Evolutionary conservation across 37 sponge, comb jelly and placozoan species (phyloP).

Genomic region (Amphimedon queenslandica): DNA sequence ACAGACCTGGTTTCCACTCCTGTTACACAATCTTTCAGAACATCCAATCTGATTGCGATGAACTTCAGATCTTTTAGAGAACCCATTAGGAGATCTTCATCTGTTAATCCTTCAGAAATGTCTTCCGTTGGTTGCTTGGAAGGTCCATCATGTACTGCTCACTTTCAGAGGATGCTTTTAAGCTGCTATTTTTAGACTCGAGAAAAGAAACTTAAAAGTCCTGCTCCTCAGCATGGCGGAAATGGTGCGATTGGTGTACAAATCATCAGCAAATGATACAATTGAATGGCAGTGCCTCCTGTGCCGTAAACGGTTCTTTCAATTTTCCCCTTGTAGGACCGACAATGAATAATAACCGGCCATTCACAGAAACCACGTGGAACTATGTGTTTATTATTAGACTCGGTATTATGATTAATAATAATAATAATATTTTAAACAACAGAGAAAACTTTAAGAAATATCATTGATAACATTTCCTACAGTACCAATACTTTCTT

Average conservation of each 20-base stretch:
- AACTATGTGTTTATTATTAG: too few relatives aligned
- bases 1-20: conserved; percentile 46
- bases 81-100: conserved; percentile 13
- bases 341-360: too few relatives aligned
- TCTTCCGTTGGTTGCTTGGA: conserved; percentile 47
- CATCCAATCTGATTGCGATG: conserved; percentile 10
- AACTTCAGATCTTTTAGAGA: neutral
- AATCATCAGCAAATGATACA: neutral
- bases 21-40: conserved; percentile 18
- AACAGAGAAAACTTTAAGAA: too few relatives aligned
- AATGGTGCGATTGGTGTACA: conserved; percentile 42
- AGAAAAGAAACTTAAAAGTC: conserved; percentile 22
- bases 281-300: too few relatives aligned
- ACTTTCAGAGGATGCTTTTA: conserved; percentile 28
- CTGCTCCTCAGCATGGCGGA: conserved; percentile 39
- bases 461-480: too few relatives aligned
- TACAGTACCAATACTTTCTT: too few relatives aligned
- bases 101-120: neutral
- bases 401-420: too few relatives aligned
- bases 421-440: too few relatives aligned
- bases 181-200: conserved; percentile 23
- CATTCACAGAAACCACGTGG: too few relatives aligned
- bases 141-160: neutral
- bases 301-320: too few relatives aligned
- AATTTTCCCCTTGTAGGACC: too few relatives aligned